Percentiles rank a stretch among this genome's conserved stretches.
phyloP scores from a whole-genome alignment of 2,797 vertebrate species.

The Poliocrania exsul region DNA sequence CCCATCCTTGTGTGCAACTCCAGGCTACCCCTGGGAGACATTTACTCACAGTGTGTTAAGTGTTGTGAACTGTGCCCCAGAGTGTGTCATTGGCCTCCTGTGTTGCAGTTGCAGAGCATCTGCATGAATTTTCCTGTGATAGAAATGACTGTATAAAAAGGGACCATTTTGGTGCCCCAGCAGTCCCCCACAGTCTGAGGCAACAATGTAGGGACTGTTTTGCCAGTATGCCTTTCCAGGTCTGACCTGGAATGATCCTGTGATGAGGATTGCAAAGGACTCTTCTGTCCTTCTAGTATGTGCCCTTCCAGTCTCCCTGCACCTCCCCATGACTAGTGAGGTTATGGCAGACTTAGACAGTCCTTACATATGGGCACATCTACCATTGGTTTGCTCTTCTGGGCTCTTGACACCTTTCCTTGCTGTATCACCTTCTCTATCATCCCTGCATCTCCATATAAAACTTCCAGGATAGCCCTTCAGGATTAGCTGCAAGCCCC shows the following conservation, averaged over 20 bases:
- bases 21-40: neutral
- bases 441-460: neutral
- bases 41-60: neutral
- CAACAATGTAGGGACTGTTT: neutral
- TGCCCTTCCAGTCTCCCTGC: neutral
- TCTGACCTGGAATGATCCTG: neutral
- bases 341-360: neutral
- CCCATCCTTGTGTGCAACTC: neutral
- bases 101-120: neutral
- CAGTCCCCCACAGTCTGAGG: neutral
- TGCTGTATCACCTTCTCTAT: neutral
- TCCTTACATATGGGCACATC: neutral
- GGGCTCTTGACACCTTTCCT: neutral
- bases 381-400: neutral
- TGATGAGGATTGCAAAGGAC: neutral
- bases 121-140: neutral
- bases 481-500: conserved; percentile 44
- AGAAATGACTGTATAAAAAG: neutral
- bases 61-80: neutral
- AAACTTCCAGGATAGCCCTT: conserved; percentile 50
- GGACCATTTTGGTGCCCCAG: neutral
- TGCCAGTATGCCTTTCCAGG: neutral
- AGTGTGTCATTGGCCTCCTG: neutral
- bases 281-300: neutral
- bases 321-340: neutral